Base-by-base conservation (phyloP, 2,797 vertebrate species). In the Oceanodroma leucorhoa region DNA sequence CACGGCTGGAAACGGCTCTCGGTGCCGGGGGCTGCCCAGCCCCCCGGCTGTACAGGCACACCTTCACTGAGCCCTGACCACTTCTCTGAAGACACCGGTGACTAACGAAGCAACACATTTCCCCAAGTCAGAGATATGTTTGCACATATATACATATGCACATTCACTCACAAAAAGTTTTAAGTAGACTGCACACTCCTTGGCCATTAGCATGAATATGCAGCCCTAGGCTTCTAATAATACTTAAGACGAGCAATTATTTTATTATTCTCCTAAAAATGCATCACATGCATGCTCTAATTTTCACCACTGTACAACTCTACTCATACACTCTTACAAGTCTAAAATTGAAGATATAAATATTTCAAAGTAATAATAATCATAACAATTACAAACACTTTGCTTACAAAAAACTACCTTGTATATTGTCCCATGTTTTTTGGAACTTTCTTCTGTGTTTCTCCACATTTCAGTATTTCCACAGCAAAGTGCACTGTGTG, bases 1-100 rank as follows among this genome's bases (percentile, higher is more conserved):
- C 61, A 46, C 2, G 24, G 34, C 34, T 34, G 23, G 45, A 84
- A 84, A 18, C 2, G 10, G 21, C 27, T 20, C 13, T 22, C 0
- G 0, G 34, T 0, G 0, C 29, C n/a, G 17, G 32, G 1, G 13
- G 43, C 67, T 58, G n/a, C 16, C 29, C 41, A 36, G 36, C 48
- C 55, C 34, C 43, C 22, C n/a, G 21, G 30, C 11, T 19, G n/a
- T 6, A 14, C 18, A 26, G 18, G 15, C 10, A 41, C 41, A 41
- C 41, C 38, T 50, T 50, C 29, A 10, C 16, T 20, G 20, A 62
- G 22, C 54, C 69, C 34, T 30, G 16, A 24, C 5, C 11, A 5
- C 36, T 50, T 50, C 5, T 29, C 36, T 29, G 32, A 62, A 76
- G 64, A n/a, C 23, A 8, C 7, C 15, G 36, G 23, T 23, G 18